phyloP scores from a whole-genome alignment of 2,888 invertebrate species.

The Drepanosiphum platanoidis region DNA sequence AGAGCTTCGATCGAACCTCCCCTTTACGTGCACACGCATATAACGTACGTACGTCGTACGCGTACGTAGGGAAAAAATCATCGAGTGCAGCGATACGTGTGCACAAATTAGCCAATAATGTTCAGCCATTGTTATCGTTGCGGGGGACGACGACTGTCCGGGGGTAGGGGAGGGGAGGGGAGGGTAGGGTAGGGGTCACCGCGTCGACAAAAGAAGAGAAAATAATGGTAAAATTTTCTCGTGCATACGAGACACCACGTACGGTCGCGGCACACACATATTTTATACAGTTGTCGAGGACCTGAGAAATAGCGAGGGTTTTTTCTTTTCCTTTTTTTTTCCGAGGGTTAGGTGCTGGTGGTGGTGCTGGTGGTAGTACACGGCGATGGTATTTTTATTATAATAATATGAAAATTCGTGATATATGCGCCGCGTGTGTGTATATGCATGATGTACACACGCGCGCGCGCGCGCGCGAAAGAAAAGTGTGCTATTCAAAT shows the following conservation, averaged over 20 bases:
- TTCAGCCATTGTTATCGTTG: conserved; percentile 20
- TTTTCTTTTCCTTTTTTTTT: too few species aligned
- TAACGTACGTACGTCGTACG: too few species aligned
- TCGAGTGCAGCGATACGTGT: conserved; percentile 16
- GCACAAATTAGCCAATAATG: conserved; percentile 33
- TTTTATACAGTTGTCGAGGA: not conserved
- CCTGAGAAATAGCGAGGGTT: conserved; percentile 9
- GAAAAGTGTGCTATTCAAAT: conserved; percentile 45
- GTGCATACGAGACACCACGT: not conserved
- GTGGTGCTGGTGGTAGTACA: not conserved
- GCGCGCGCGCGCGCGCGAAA: not conserved
- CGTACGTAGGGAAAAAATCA: not conserved
- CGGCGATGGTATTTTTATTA: conserved; percentile 27
- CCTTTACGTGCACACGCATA: not conserved
- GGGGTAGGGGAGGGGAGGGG: too few species aligned
- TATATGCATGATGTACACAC: too few species aligned
- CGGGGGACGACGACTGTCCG: too few species aligned
- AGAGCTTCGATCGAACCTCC: not conserved
- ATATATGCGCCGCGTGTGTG: not conserved
- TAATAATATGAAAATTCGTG: conserved; percentile 54
- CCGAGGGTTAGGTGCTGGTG: not conserved
- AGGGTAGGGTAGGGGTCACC: too few species aligned
- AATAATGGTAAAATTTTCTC: conserved; percentile 19
- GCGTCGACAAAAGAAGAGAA: conserved; percentile 35
- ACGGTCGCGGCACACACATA: not conserved